These are phyloP conservation scores for Beroe ovata DNA, from an alignment of 37 sponge, comb jelly and placozoan genomes.

Conservation along the genomic window DNA sequence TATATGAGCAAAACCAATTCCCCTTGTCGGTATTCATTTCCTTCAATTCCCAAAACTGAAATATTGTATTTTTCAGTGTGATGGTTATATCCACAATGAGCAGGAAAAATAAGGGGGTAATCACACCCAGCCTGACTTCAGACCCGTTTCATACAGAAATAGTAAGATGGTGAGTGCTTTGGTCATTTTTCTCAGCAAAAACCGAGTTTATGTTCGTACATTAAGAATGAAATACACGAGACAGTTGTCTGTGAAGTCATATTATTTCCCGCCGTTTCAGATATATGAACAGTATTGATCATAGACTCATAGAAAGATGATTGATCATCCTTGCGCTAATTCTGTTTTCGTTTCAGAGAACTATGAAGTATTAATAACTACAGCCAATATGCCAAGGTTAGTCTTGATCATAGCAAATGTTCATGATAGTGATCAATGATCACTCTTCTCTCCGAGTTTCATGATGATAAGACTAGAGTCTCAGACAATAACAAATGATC, in stretches of 20 bases:
- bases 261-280: constrained; percentile 64
- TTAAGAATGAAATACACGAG: constrained; percentile 46
- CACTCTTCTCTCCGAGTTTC: background rate
- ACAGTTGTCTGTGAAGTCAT: background rate
- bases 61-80: background rate
- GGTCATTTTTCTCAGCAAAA: background rate
- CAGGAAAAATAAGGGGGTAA: too few species aligned
- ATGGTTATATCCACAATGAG: too few species aligned
- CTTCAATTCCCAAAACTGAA: background rate
- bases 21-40: background rate
- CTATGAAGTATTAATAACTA: too few species aligned
- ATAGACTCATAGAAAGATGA: too few species aligned
- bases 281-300: background rate
- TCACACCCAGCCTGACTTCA: too few species aligned
- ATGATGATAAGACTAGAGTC: constrained; percentile 15
- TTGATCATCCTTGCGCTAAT: too few species aligned
- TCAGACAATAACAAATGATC: background rate
- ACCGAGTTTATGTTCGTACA: background rate
- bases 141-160: too few species aligned
- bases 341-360: too few species aligned
- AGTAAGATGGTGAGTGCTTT: too few species aligned
- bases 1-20: background rate
- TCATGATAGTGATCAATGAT: background rate
- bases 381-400: too few species aligned
- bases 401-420: too few species aligned